phyloP scores from a whole-genome alignment of 2,113 vertebrate genomes.

The Planiliza haematocheilus region DNA sequence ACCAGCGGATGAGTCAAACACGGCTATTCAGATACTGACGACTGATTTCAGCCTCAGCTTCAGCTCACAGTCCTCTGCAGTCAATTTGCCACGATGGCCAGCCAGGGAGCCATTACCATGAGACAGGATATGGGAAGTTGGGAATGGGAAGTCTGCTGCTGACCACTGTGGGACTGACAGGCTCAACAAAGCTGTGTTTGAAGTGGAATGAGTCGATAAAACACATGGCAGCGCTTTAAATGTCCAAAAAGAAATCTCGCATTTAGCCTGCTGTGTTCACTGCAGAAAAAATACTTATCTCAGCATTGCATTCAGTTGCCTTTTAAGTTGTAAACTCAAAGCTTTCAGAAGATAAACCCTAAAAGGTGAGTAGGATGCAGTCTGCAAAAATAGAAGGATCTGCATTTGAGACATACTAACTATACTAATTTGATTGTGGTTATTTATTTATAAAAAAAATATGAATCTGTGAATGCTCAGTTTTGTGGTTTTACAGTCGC shows the following conservation, averaged over 20 bases:
- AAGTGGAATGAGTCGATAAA: not conserved
- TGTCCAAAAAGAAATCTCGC: not conserved
- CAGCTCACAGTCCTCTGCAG: not conserved
- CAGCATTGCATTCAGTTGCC: not conserved
- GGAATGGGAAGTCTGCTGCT: not conserved
- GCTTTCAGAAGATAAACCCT: not conserved
- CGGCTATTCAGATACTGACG: constrained; percentile 4
- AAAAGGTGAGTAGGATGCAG: not conserved
- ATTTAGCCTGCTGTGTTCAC: not conserved
- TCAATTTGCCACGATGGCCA: constrained; percentile 7
- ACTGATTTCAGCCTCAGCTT: not conserved
- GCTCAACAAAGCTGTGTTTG: not conserved
- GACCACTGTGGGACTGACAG: not conserved
- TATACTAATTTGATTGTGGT: not conserved
- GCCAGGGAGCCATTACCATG: constrained; percentile 36
- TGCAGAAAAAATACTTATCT: not conserved
- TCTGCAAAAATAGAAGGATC: not conserved
- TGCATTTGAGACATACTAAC: constrained; percentile 1
- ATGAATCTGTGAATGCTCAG: not conserved
- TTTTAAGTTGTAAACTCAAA: not conserved
- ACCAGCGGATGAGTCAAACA: not conserved
- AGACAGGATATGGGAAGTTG: constrained; percentile 26
- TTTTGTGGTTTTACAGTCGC: constrained; percentile 4
- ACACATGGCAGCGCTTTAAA: not conserved
- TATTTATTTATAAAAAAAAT: not conserved